Conservation (phyloP, 2,888 invertebrate genomes). For the Campoplex nolae region DNA sequence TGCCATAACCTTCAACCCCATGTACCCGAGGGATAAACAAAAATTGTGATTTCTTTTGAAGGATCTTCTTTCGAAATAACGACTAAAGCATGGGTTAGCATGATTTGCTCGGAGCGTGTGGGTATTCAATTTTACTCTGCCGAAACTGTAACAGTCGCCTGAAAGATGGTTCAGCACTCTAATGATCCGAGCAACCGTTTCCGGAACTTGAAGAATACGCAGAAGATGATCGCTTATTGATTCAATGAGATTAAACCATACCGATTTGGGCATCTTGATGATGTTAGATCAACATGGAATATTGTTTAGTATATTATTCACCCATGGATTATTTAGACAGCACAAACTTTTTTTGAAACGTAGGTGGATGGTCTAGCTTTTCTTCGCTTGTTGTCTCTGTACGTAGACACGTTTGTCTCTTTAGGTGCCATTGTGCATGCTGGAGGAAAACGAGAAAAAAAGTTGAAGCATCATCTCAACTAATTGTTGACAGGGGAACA, state of each 20-base stretch:
- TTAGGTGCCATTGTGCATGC: constrained; percentile 1
- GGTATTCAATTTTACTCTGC: constrained; percentile 11
- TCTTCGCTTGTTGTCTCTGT: not conserved
- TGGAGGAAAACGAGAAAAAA: constrained; percentile 53
- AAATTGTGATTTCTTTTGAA: constrained; percentile 69
- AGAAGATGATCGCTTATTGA: constrained; percentile 32
- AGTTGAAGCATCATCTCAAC: constrained; percentile 81
- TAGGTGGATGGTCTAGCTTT: not conserved
- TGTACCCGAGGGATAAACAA: constrained; percentile 58
- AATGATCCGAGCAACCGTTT: constrained; percentile 35
- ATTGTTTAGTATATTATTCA: not conserved
- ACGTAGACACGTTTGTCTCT: constrained; percentile 26
- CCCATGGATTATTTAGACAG: not conserved
- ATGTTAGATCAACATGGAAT: constrained; percentile 10
- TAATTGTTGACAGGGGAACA: constrained; percentile 83
- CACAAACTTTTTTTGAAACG: not conserved
- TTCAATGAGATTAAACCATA: constrained; percentile 28
- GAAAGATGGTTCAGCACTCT: constrained; percentile 12
- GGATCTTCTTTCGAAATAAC: constrained; percentile 49
- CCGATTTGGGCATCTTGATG: constrained; percentile 41
- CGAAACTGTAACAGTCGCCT: constrained; percentile 26
- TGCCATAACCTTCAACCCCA: constrained; percentile 35
- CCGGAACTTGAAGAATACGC: constrained; percentile 43
- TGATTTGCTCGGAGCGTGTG: constrained; percentile 21
- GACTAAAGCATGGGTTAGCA: not conserved